These are phyloP conservation scores for Lamprotornis superbus DNA, from an alignment of 2,113 vertebrate genomes.

Conservation along the genomic window DNA sequence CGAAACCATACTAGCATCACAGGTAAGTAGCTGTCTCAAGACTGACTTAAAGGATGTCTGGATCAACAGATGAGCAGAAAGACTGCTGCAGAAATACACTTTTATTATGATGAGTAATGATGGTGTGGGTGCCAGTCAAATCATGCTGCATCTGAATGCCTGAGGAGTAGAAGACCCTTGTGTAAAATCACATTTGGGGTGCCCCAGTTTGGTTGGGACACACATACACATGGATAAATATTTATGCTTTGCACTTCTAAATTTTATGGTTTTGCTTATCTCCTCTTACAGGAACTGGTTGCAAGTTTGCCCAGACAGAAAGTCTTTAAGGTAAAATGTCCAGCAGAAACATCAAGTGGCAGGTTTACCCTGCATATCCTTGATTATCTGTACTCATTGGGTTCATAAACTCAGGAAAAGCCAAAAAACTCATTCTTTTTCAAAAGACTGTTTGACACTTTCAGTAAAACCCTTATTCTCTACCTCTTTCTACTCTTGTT, in stretches of 20 bases:
- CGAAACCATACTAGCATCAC: not conserved
- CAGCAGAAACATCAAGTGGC: not conserved
- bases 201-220: not conserved
- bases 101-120: not conserved
- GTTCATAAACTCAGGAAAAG: not conserved
- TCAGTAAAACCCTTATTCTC: not conserved
- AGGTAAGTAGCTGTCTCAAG: not conserved
- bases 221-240: not conserved
- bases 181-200: not conserved
- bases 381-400: not conserved
- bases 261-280: not conserved
- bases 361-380: not conserved
- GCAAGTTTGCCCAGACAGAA: not conserved
- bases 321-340: not conserved
- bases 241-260: not conserved
- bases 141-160: not conserved
- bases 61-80: not conserved
- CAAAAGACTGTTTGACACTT: not conserved
- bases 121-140: not conserved
- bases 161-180: not conserved
- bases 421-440: not conserved
- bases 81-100: not conserved
- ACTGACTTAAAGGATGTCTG: not conserved
- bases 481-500: not conserved
- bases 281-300: accelerated